Base-by-base conservation (phyloP, 2,113 vertebrate species). In the Tichodroma muraria region DNA sequence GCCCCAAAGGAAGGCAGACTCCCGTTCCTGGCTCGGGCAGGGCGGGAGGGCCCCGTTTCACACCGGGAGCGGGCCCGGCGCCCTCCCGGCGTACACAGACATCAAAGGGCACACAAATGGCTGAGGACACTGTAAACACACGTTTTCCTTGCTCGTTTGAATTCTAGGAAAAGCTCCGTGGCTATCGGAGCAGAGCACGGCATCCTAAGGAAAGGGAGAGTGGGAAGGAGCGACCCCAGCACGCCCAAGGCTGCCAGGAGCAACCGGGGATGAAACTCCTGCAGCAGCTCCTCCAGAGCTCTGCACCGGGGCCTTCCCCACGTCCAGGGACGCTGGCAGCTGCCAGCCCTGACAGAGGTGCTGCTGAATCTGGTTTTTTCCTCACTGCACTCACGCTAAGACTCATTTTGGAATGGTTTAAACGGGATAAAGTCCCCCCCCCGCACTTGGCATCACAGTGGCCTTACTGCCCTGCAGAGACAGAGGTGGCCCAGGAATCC, bases 131-230 rank as follows among this genome's bases (percentile, higher is more conserved):
- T 52, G 57, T 49, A 72, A 93, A 96, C 54, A 86, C 3, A 0
- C 2, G 0, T 16, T 61, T 53, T 49, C 95, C 85, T 61, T 0
- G 13, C 1, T 40, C 11, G 9, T 40, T 19, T 95, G 42, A 96
- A 96, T 96, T 66, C 23, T 66, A 95, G 96, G 96, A 96, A 96
- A 70, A 63, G 88, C 90, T 33, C 8, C 1, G 79, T 2, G 71
- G 66, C 78, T 94, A 78, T 93, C 82, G 8, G 80, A 30, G 31
- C 68, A 6, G 2, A 30, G 71, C 93, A 95, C 38, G 12, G 90
- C 90, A 59, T 84, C 85, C 92, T 35, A 63, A 92, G 88, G 92
- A 6, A 83, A 77, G 54, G 79, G 14, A 50, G 66, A 94, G 73
- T 0, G 23, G 72, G 23, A 52, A 88, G 1, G 9, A 42, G 66